Conservation (phyloP, 2,113 vertebrate genomes). For the Pteropus alecto region DNA sequence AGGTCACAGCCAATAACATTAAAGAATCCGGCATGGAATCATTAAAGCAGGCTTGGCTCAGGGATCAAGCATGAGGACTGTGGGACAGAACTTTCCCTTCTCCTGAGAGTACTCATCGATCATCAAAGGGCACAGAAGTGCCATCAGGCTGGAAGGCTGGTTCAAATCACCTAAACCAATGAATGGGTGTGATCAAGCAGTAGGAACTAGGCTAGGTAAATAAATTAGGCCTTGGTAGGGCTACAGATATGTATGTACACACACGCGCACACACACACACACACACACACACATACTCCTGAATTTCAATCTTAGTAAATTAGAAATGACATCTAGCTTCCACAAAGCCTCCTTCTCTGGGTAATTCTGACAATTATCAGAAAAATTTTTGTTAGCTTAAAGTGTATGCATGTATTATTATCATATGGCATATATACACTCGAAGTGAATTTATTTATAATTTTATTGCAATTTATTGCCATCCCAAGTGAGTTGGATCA, state of each 20-base stretch:
- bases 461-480: conserved; percentile 12
- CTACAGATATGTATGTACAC: background rate
- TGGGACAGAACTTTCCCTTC: background rate
- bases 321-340: background rate
- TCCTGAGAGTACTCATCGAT: background rate
- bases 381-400: conserved; percentile 39
- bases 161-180: background rate
- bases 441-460: conserved; percentile 11
- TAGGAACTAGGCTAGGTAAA: background rate
- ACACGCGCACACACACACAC: background rate
- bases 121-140: background rate
- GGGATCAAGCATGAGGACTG: background rate
- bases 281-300: background rate
- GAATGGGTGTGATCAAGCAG: background rate
- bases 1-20: background rate
- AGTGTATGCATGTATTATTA: background rate
- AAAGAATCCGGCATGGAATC: background rate
- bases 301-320: background rate
- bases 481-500: background rate
- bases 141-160: background rate
- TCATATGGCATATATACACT: background rate
- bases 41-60: background rate
- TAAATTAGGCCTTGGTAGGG: background rate
- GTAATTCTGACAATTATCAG: background rate
- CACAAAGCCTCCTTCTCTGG: background rate